Percentiles rank a stretch among this genome's conserved stretches.
Conservation (phyloP, 2,113 vertebrate species). For the Reinhardtius hippoglossoides region DNA sequence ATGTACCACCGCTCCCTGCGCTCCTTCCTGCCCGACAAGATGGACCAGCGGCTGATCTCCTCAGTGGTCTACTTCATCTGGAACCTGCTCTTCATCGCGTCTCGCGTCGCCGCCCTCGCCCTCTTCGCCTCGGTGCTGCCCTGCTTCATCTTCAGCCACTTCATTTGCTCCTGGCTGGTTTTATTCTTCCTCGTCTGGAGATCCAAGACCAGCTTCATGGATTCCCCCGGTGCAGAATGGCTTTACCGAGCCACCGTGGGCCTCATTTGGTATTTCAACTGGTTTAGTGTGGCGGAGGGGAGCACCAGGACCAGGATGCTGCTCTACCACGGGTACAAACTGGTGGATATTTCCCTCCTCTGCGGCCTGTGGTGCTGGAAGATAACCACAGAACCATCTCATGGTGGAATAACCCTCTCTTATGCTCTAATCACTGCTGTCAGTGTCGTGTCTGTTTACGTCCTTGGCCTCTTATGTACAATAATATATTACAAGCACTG, state of each 20-base stretch:
- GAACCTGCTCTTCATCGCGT: constrained; percentile 86
- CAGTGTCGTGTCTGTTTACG: neutral
- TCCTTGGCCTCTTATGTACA: constrained; percentile 52
- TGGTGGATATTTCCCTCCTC: constrained; percentile 82
- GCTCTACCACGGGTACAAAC: constrained; percentile 84
- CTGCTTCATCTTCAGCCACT: constrained; percentile 79
- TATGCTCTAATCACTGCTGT: neutral
- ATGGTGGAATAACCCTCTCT: accelerated
- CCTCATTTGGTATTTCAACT: constrained; percentile 89
- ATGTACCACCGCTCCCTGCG: constrained; percentile 88
- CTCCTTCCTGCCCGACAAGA: constrained; percentile 82
- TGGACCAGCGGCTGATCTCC: constrained; percentile 52
- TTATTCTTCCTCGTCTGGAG: constrained; percentile 83
- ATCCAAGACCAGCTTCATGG: constrained; percentile 86
- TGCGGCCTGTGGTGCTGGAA: constrained; percentile 77
- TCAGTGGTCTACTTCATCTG: constrained; percentile 84
- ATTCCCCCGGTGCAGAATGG: constrained; percentile 64
- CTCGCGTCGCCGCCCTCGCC: constrained; percentile 82
- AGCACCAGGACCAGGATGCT: constrained; percentile 69
- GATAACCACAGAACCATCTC: constrained; percentile 17
- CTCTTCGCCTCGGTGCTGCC: constrained; percentile 85
- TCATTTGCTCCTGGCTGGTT: constrained; percentile 80
- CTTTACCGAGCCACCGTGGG: constrained; percentile 85
- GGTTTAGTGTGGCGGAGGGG: constrained; percentile 85
- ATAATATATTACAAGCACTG: constrained; percentile 61